phyloP scores from a whole-genome alignment of 2,888 invertebrate genomes.

The Callinectes sapidus region DNA sequence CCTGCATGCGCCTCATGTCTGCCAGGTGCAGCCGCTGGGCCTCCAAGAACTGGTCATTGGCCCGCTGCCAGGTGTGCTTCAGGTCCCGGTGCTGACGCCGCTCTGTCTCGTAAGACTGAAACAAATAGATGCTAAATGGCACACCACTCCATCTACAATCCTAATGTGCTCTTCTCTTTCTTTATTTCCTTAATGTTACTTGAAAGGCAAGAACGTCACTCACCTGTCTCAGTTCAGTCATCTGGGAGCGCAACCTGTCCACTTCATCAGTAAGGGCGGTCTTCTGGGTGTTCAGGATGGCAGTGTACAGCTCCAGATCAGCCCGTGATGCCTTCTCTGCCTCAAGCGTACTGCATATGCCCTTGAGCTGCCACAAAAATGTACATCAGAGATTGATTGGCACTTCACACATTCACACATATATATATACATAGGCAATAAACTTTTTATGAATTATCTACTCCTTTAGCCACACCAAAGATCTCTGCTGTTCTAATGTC shows the following conservation, averaged over 20 bases:
- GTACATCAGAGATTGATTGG: background rate
- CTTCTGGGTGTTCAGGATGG: slow-evolving; percentile 78
- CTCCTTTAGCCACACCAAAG: background rate
- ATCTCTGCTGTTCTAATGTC: background rate
- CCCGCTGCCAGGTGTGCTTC: slow-evolving; percentile 78
- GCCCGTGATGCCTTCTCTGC: slow-evolving; percentile 77
- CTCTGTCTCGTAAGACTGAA: slow-evolving; percentile 75
- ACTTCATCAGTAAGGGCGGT: slow-evolving; percentile 77
- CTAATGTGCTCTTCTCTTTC: background rate
- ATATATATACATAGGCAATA: background rate
- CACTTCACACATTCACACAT: background rate
- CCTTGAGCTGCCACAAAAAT: slow-evolving; percentile 75
- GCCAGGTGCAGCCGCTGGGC: slow-evolving; percentile 77
- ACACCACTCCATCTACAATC: background rate
- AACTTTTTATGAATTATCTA: background rate
- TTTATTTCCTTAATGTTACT: background rate
- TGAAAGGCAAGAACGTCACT: background rate
- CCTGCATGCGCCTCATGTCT: slow-evolving; percentile 77
- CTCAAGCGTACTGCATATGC: slow-evolving; percentile 76
- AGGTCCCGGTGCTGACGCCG: slow-evolving; percentile 76
- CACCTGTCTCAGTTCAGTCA: slow-evolving; percentile 73
- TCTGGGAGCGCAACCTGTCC: slow-evolving; percentile 75
- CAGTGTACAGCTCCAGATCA: slow-evolving; percentile 79
- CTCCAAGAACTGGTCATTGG: slow-evolving; percentile 78
- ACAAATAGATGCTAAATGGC: background rate